Percentiles rank a stretch among this genome's conserved stretches.
These are phyloP conservation scores for Trichoplusia ni DNA, from an alignment of 1,140 invertebrate genomes.

Conservation along the genomic window DNA sequence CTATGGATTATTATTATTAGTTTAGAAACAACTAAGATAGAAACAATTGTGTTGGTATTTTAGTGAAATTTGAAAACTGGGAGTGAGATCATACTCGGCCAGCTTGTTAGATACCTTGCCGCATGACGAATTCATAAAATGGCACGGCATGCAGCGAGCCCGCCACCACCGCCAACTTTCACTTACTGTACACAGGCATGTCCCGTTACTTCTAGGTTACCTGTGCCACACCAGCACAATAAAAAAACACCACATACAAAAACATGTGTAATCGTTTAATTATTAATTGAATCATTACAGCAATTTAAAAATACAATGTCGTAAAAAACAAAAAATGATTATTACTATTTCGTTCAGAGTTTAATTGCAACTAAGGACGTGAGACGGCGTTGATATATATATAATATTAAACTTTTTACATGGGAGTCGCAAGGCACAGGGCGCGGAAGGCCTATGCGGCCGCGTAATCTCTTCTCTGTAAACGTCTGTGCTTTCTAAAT, in stretches of 20 bases:
- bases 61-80: too few relatives aligned
- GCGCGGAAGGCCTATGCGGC: slow-evolving; percentile 54
- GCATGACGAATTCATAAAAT: neutral
- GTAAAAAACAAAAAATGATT: slow-evolving; percentile 72
- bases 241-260: slow-evolving; percentile 65
- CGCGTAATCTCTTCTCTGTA: slow-evolving; percentile 69
- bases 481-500: slow-evolving; percentile 78
- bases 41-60: too few relatives aligned
- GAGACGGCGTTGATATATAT: slow-evolving; percentile 65
- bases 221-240: slow-evolving; percentile 3
- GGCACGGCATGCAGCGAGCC: neutral
- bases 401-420: slow-evolving; percentile 51
- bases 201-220: slow-evolving; percentile 24
- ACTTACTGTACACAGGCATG: slow-evolving; percentile 1
- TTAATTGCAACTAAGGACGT: slow-evolving; percentile 72
- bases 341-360: slow-evolving; percentile 73
- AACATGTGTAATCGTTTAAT: slow-evolving; percentile 66
- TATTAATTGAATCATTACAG: slow-evolving; percentile 77
- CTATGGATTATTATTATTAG: too few relatives aligned
- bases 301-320: slow-evolving; percentile 76
- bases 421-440: slow-evolving; percentile 71
- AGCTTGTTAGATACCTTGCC: neutral
- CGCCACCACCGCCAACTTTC: slow-evolving; percentile 5
- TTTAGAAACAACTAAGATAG: too few relatives aligned
- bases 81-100: too few relatives aligned